Conservation (phyloP, 2,888 invertebrate species). For the Hirtodrosophila trivittata region DNA sequence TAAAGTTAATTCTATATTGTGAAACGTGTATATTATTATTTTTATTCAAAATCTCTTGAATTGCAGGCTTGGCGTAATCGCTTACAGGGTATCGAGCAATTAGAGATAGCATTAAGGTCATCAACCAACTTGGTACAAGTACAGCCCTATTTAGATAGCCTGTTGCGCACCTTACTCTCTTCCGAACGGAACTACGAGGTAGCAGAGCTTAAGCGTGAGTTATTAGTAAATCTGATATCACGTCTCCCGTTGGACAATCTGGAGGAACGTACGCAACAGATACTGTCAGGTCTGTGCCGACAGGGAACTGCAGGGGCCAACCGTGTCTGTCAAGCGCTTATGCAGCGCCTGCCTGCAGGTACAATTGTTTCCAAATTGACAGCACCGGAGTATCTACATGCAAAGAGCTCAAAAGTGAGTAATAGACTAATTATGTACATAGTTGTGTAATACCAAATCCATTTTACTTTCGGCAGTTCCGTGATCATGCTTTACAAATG, state of each 20-base stretch:
- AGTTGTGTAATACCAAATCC: neutral
- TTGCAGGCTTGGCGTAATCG: constrained; percentile 83
- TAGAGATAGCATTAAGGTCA: constrained; percentile 84
- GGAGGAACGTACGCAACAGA: constrained; percentile 82
- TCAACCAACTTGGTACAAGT: constrained; percentile 85
- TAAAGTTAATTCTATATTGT: constrained; percentile 14
- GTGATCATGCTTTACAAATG: constrained; percentile 90
- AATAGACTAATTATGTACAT: neutral
- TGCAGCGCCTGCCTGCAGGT: constrained; percentile 84
- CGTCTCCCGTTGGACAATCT: constrained; percentile 83
- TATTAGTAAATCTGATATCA: constrained; percentile 82
- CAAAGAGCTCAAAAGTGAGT: constrained; percentile 83
- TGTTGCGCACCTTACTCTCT: constrained; percentile 87
- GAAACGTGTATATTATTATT: neutral
- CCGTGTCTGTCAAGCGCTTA: constrained; percentile 83
- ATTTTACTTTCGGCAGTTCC: constrained; percentile 83
- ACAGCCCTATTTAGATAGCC: constrained; percentile 86
- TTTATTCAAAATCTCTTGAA: constrained; percentile 11
- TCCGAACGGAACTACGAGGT: constrained; percentile 86
- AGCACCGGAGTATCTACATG: constrained; percentile 83
- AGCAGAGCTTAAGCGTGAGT: constrained; percentile 81
- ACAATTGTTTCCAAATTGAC: constrained; percentile 83
- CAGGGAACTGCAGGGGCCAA: constrained; percentile 83
- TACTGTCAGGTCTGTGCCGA: constrained; percentile 83
- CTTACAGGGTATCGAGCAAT: constrained; percentile 78